phyloP scores from a whole-genome alignment of 2,113 vertebrate genomes.

The Sinocyclocheilus anshuiensis region DNA sequence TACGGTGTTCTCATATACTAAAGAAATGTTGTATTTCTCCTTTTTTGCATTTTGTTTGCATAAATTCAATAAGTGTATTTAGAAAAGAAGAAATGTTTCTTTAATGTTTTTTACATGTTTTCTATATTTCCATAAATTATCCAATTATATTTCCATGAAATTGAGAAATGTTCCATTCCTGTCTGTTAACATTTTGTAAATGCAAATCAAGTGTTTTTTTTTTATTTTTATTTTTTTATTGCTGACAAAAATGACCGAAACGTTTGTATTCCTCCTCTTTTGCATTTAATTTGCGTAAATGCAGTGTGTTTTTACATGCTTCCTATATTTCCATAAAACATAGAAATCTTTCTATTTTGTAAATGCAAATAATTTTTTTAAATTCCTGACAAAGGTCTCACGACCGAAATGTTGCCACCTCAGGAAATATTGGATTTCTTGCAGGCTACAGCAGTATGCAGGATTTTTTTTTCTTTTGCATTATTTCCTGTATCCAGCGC shows the following conservation, averaged over 20 bases:
- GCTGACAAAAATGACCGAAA: not conserved
- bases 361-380: not conserved
- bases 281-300: not conserved
- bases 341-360: not conserved
- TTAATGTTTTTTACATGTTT: not conserved
- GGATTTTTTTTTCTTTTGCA: not conserved
- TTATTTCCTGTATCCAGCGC: not conserved
- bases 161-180: not conserved
- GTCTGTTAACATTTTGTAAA: not conserved
- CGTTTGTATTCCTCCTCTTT: not conserved
- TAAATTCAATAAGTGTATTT: not conserved
- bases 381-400: constrained; percentile 10
- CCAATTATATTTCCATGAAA: not conserved
- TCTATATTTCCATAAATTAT: not conserved
- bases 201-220: not conserved
- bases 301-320: not conserved
- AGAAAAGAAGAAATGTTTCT: not conserved
- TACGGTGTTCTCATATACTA: not conserved
- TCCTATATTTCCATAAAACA: not conserved
- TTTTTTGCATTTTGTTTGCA: not conserved
- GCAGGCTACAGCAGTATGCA: not conserved
- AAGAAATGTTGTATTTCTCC: not conserved
- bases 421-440: not conserved
- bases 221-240: not conserved
- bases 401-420: not conserved